A percentile compares a stretch with the other conserved stretches of the same genome.
phyloP scores from a whole-genome alignment of 2,888 invertebrate genomes.

The Petrolisthes manimaculis region DNA sequence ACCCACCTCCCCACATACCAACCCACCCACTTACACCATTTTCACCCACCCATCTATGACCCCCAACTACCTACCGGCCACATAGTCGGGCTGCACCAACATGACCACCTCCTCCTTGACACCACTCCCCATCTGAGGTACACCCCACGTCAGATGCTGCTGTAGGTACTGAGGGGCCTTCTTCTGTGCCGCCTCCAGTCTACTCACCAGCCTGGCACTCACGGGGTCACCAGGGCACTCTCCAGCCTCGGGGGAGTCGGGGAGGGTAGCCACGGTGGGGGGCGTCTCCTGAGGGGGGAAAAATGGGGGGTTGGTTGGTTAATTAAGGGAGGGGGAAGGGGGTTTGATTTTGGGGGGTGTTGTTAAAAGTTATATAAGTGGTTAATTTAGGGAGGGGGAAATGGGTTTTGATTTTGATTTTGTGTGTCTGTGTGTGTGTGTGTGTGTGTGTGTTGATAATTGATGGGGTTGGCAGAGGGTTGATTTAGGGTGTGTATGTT shows the following conservation, averaged over 20 bases:
- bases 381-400: no score
- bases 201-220: neutral
- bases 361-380: no score
- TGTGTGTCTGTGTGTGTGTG: no score
- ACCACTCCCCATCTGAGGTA: constrained; percentile 29
- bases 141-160: constrained; percentile 48
- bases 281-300: constrained; percentile 25
- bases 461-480: no score
- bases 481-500: no score
- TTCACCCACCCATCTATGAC: no score
- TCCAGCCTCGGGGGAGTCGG: no score
- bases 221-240: constrained; percentile 35
- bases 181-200: constrained; percentile 39
- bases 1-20: no score
- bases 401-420: no score
- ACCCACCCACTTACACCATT: no score
- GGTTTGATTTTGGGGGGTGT: neutral
- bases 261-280: constrained; percentile 22
- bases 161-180: neutral
- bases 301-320: neutral
- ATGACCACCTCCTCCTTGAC: constrained; percentile 7
- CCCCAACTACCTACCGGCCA: constrained; percentile 36
- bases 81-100: constrained; percentile 38
- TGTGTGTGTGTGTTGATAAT: no score
- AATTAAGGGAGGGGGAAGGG: neutral